A percentile compares a stretch with the other conserved stretches of the same genome.
Conservation (phyloP, 2,888 invertebrate species). For the Epirrita christyi region DNA sequence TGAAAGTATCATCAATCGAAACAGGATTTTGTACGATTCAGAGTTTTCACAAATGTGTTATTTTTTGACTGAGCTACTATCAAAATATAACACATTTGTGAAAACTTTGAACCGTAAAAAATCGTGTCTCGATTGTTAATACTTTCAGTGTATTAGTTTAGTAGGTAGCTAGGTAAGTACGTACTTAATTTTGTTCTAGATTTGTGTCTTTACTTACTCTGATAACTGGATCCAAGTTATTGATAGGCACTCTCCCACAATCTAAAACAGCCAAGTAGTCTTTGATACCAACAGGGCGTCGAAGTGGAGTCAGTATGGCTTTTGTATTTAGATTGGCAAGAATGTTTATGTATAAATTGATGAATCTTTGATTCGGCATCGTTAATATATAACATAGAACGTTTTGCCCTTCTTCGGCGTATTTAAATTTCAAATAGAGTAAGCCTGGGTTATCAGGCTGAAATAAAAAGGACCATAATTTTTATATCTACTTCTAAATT, state of each 20-base stretch:
- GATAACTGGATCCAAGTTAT: slow-evolving; percentile 78
- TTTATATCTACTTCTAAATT: neutral
- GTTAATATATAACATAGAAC: slow-evolving; percentile 68
- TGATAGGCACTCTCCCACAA: slow-evolving; percentile 77
- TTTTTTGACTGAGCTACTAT: too few relatives aligned
- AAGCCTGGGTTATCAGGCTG: slow-evolving; percentile 64
- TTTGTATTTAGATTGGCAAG: slow-evolving; percentile 56
- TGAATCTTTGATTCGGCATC: slow-evolving; percentile 66
- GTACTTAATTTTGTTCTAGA: too few relatives aligned
- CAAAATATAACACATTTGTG: too few relatives aligned
- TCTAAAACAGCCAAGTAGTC: slow-evolving; percentile 67
- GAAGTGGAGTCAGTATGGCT: slow-evolving; percentile 64
- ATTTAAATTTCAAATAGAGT: slow-evolving; percentile 61
- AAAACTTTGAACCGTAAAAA: too few relatives aligned
- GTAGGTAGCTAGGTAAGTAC: too few relatives aligned
- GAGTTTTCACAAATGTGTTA: too few relatives aligned
- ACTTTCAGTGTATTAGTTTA: too few relatives aligned
- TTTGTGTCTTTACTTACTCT: slow-evolving; percentile 54
- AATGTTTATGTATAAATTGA: slow-evolving; percentile 62
- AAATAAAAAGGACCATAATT: slow-evolving; percentile 34
- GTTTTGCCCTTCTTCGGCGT: slow-evolving; percentile 59
- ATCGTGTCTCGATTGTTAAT: too few relatives aligned
- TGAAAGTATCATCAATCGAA: too few relatives aligned
- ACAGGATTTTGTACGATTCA: too few relatives aligned
- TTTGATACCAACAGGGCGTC: slow-evolving; percentile 49